Evolutionary conservation across 2,797 vertebrate species (phyloP), one percentile per base, ranked within the genome.

Genomic region (Astyanax mexicanus): DNA sequence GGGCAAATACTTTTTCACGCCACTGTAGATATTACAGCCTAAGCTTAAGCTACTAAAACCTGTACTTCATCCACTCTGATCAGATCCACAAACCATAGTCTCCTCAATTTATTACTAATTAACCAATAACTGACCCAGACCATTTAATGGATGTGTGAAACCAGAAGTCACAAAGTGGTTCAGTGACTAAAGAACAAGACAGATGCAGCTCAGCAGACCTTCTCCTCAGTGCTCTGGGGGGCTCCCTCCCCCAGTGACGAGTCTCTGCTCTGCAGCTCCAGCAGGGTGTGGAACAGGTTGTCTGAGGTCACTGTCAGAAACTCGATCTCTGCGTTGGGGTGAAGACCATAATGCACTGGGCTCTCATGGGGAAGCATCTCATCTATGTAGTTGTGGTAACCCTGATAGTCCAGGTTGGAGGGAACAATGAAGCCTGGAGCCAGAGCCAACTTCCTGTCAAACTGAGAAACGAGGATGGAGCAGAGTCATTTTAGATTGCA

Each of bases 181-280:
- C 29, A 19, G 9, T 12, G 37, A 44, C 45, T 44, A 40, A 25
- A 13, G 9, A 61, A 25, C 6, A 54, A n/a, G 25, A 15, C 0
- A 3, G 21, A 2, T 9, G 27, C 6, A 13, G 11, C 37, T 25
- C 3, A 35, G 19, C 15, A 7, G 29, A 84, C 93, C 92, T 94
- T 94, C 86, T 94, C 93, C 78, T 94, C 93, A 32, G 93, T 84
- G 2, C 92, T 92, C 78, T 93, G 92, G 0, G 93, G 91, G 27
- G 80, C 81, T 71, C 92, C 92, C 84, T 95, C 92, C 44, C 87
- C 90, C 88, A 86, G 91, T 80, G 91, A 85, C 11, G 92, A 89
- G 40, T 86, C 88, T 64, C 90, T 90, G 88, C 92, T 93, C 92
- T 92, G 94, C 83, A 95, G 89, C 90, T 95, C 93, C 86, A 94